Conservation (phyloP, 64 coral and sea anemone genomes). For the Porites australiensis region DNA sequence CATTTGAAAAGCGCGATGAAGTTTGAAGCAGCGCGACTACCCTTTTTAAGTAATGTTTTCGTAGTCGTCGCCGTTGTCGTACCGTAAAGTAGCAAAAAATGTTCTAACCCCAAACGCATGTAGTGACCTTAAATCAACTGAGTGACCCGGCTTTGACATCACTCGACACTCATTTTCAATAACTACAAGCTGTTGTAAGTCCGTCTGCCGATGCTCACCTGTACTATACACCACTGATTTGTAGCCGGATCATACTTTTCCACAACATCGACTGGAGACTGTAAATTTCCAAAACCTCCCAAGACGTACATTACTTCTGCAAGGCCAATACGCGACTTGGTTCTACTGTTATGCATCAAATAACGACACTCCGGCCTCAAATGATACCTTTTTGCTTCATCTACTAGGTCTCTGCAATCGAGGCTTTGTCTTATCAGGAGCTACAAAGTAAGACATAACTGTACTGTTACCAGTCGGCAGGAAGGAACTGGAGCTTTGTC, state of each 20-base stretch:
- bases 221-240: conserved; percentile 65
- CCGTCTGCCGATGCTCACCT: conserved; percentile 58
- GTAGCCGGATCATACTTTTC: conserved; percentile 92
- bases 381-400: conserved; percentile 99
- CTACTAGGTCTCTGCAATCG: conserved; percentile 94
- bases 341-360: conserved; percentile 82
- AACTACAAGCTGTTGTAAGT: too few species aligned
- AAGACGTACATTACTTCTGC: conserved; percentile 90
- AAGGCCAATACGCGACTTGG: conserved; percentile 80
- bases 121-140: too few species aligned
- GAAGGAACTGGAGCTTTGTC: too few species aligned
- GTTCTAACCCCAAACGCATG: too few species aligned
- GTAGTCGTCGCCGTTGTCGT: too few species aligned
- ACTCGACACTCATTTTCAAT: too few species aligned
- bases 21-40: too few species aligned
- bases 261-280: conserved; percentile 88
- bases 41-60: too few species aligned
- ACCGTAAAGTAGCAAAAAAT: too few species aligned
- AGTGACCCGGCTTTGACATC: too few species aligned
- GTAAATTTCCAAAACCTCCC: conserved; percentile 96
- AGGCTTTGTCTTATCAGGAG: conserved; percentile 80
- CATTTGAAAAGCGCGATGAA: too few species aligned
- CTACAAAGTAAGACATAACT: conserved; percentile 33
- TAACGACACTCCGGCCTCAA: conserved; percentile 93
- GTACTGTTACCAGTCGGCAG: too few species aligned